phyloP scores from a whole-genome alignment of 2,113 vertebrate species.

The human region GRCh38 chr4:5275501-5276000 shows the following conservation, averaged over 20 bases:
- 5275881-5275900: neutral
- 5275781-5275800: neutral
- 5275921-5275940: too few species aligned
- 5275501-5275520: rapidly evolving
- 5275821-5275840: neutral
- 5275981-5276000: neutral
- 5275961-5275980: neutral
- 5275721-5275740: neutral
- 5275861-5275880: neutral
- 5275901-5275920: neutral
- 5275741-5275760: neutral
- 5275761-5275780: neutral
- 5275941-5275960: neutral
- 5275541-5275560: neutral
- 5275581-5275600: neutral
- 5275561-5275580: rapidly evolving
- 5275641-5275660: neutral
- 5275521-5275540: neutral
- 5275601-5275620: neutral
- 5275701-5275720: neutral
- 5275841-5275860: neutral
- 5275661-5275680: neutral
- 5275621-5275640: rapidly evolving
- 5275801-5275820: neutral
- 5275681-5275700: neutral